These are phyloP conservation scores for Hydrochoerus hydrochaeris DNA, from an alignment of 2,113 vertebrate species.

Conservation along the genomic window DNA sequence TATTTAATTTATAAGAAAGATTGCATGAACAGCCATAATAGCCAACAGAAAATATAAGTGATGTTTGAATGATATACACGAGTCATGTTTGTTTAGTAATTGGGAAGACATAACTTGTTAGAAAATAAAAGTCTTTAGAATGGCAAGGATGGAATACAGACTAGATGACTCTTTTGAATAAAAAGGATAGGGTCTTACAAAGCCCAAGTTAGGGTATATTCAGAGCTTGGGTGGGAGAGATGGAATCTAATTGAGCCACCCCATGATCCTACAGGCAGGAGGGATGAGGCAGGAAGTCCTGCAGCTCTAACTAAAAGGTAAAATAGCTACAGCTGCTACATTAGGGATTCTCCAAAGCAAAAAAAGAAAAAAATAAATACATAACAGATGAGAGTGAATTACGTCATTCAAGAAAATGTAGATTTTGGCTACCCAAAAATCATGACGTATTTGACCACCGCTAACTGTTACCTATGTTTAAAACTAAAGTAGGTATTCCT, in stretches of 20 bases:
- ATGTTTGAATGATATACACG: neutral
- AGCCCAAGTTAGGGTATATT: neutral
- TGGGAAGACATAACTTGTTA: neutral
- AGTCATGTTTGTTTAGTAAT: neutral
- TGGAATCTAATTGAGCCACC: neutral
- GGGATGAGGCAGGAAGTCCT: fast-evolving
- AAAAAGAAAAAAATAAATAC: neutral
- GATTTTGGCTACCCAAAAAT: neutral
- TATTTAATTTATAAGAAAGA: neutral
- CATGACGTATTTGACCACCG: neutral
- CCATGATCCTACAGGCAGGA: neutral
- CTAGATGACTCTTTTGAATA: neutral
- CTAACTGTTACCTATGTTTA: neutral
- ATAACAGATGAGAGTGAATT: neutral
- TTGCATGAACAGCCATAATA: neutral
- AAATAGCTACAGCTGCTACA: too few species aligned
- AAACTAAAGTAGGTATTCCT: neutral
- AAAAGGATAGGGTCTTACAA: neutral
- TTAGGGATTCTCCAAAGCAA: neutral
- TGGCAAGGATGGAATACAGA: neutral
- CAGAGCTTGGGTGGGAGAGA: neutral
- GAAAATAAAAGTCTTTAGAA: neutral
- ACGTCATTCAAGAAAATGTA: too few species aligned
- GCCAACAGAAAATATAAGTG: neutral
- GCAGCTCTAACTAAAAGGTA: neutral